These are phyloP conservation scores for Cerastoderma edule DNA, from an alignment of 2,888 invertebrate genomes.

Conservation along the genomic window DNA sequence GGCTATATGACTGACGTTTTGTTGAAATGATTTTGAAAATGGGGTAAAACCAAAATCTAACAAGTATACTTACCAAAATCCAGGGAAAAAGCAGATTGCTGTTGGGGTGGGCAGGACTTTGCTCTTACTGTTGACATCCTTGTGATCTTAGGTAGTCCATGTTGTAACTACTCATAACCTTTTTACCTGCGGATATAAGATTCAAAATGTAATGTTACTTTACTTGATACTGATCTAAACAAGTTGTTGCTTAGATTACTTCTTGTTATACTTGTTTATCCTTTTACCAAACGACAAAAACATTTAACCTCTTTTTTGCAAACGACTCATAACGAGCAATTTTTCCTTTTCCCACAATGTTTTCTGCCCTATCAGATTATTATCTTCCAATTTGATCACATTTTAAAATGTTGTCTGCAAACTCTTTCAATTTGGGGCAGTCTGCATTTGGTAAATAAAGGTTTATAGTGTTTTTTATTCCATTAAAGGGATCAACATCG, in stretches of 20 bases:
- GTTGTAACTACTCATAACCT: background rate
- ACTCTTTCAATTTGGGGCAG: too few species aligned
- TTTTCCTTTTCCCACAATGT: conserved; percentile 7
- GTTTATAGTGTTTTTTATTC: too few species aligned
- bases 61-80: conserved; percentile 4
- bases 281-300: background rate
- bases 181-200: background rate
- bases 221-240: background rate
- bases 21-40: background rate
- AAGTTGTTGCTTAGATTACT: conserved; percentile 7
- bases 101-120: conserved; percentile 3
- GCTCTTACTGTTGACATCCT: conserved; percentile 10
- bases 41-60: background rate
- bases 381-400: too few species aligned
- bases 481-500: too few species aligned
- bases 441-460: too few species aligned
- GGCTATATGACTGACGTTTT: background rate
- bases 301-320: background rate
- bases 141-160: background rate
- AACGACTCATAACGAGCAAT: background rate
- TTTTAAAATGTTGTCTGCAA: too few species aligned
- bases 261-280: background rate
- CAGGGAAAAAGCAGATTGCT: background rate
- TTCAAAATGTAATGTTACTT: background rate
- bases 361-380: background rate